phyloP scores from a whole-genome alignment of 2,113 vertebrate genomes.

The Scomber scombrus region DNA sequence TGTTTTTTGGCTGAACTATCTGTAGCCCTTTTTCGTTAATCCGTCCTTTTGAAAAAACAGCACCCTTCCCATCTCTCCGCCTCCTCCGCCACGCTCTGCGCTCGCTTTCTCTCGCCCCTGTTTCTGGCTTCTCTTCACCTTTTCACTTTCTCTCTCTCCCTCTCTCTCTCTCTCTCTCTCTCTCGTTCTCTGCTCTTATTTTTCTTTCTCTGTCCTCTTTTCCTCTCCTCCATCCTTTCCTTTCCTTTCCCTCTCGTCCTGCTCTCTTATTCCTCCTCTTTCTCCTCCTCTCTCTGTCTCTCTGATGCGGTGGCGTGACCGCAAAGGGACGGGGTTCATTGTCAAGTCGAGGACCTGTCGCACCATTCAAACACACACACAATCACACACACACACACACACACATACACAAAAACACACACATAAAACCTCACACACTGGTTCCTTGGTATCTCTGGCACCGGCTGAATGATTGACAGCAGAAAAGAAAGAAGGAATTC shows the following conservation, averaged over 20 bases:
- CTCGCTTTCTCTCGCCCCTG: constrained; percentile 72
- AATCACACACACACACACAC: constrained; percentile 36
- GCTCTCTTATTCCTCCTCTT: constrained; percentile 30
- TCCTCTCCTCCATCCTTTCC: neutral
- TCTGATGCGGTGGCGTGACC: constrained; percentile 78
- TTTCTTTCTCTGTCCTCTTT: neutral
- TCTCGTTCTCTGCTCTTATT: neutral
- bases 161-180: neutral
- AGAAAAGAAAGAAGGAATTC: constrained; percentile 81
- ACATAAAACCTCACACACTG: constrained; percentile 47
- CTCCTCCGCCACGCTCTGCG: constrained; percentile 75
- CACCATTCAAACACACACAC: constrained; percentile 65
- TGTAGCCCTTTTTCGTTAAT: constrained; percentile 69
- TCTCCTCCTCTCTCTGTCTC: constrained; percentile 42
- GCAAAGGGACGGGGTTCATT: constrained; percentile 79
- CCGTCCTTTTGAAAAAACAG: constrained; percentile 54
- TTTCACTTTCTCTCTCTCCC: constrained; percentile 32
- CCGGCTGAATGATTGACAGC: constrained; percentile 76
- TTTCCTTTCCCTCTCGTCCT: neutral
- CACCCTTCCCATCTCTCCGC: constrained; percentile 71
- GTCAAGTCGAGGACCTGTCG: constrained; percentile 72
- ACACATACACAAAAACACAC: constrained; percentile 39
- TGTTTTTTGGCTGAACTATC: constrained; percentile 78
- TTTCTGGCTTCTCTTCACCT: constrained; percentile 43
- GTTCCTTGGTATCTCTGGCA: constrained; percentile 79